phyloP scores from a whole-genome alignment of 2,113 vertebrate genomes.

The Tragelaphus buxtoni region DNA sequence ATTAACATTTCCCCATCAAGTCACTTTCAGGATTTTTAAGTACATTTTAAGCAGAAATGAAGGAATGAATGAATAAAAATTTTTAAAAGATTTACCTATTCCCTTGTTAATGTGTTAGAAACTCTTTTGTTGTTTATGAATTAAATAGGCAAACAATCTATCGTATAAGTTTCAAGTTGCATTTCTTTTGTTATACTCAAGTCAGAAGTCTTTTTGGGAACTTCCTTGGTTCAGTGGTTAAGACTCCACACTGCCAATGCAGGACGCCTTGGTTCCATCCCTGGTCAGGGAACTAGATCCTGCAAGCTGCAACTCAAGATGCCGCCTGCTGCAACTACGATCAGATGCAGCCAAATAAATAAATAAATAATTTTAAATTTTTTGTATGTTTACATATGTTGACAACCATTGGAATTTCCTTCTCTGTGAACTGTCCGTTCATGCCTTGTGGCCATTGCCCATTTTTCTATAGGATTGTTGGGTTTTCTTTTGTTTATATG shows the following conservation, averaged over 20 bases:
- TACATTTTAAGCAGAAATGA: neutral
- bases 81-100: neutral
- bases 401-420: neutral
- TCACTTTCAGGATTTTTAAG: neutral
- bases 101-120: neutral
- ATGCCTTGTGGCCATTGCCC: neutral
- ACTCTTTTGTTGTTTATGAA: neutral
- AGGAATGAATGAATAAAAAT: neutral
- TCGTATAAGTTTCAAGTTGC: neutral
- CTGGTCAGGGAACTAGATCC: neutral
- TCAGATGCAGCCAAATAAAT: neutral
- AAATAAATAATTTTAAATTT: neutral
- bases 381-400: neutral
- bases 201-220: neutral
- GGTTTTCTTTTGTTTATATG: neutral
- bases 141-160: neutral
- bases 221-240: neutral
- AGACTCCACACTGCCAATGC: neutral
- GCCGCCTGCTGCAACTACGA: neutral
- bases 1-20: neutral
- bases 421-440: neutral
- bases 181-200: neutral
- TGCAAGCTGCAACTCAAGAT: neutral
- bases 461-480: neutral
- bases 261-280: neutral